Evolutionary conservation across 2,797 vertebrate genomes (phyloP).

Genomic region (Myotis vivesi): DNA sequence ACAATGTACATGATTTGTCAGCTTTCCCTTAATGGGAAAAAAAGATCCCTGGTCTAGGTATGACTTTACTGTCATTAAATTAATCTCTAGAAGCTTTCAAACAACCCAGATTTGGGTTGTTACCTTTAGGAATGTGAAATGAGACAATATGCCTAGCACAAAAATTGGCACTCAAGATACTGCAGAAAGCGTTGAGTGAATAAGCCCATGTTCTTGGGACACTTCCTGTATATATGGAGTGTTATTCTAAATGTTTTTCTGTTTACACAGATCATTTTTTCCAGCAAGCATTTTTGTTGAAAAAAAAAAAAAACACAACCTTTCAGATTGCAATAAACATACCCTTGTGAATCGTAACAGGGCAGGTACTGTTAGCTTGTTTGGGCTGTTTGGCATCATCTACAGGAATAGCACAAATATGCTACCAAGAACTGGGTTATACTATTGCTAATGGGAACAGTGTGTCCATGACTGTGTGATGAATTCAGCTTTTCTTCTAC

Average conservation of each 20-base stretch:
- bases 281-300: slow-evolving; percentile 54
- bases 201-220: slow-evolving; percentile 17
- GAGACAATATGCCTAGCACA: not conserved
- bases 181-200: not conserved
- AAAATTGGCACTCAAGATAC: not conserved
- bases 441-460: slow-evolving; percentile 64
- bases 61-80: slow-evolving; percentile 38
- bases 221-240: slow-evolving; percentile 1
- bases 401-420: slow-evolving; percentile 63
- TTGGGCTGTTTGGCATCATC: slow-evolving; percentile 54
- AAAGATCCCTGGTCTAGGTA: not conserved
- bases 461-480: slow-evolving; percentile 64
- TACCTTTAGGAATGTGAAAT: slow-evolving; percentile 30
- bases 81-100: not conserved
- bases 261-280: slow-evolving; percentile 53
- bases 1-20: not conserved
- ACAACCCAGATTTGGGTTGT: not conserved
- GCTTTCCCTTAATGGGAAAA: slow-evolving; percentile 39
- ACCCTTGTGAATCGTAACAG: slow-evolving; percentile 65
- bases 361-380: slow-evolving; percentile 61
- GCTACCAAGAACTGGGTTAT: slow-evolving; percentile 69
- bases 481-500: slow-evolving; percentile 73
- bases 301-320: not conserved
- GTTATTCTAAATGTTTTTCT: slow-evolving; percentile 48
- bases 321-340: slow-evolving; percentile 53